Conservation (phyloP, 2,113 vertebrate species). For the Sylvilagus bachmani region DNA sequence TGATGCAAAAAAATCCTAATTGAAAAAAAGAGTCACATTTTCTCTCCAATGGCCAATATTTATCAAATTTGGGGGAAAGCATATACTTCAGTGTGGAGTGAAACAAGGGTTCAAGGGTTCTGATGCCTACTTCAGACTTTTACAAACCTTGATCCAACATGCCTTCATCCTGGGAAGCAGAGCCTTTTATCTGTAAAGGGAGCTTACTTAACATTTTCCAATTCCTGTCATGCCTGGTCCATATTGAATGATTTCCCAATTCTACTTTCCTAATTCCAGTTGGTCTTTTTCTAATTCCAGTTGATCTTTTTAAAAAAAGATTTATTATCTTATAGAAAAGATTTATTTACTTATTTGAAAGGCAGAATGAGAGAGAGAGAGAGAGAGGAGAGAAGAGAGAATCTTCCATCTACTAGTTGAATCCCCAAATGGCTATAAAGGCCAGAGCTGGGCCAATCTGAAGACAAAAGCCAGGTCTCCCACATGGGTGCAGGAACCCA, state of each 20-base stretch:
- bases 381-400: no score
- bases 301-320: neutral
- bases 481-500: no score
- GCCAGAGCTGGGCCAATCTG: no score
- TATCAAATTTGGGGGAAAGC: neutral
- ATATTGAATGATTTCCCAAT: neutral
- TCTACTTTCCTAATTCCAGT: no score
- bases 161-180: neutral
- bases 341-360: no score
- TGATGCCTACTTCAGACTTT: neutral
- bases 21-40: neutral
- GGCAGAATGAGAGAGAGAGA: no score
- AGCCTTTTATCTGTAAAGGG: neutral
- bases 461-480: no score
- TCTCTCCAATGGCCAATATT: neutral
- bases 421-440: no score
- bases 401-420: no score
- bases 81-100: neutral
- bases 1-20: neutral
- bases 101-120: fast-evolving
- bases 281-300: neutral
- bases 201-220: neutral
- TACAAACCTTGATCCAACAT: neutral
- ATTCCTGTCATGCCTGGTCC: neutral
- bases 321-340: no score